Evolutionary conservation across 2,797 vertebrate genomes (phyloP).

Genomic region (Denticeps clupeoides): DNA sequence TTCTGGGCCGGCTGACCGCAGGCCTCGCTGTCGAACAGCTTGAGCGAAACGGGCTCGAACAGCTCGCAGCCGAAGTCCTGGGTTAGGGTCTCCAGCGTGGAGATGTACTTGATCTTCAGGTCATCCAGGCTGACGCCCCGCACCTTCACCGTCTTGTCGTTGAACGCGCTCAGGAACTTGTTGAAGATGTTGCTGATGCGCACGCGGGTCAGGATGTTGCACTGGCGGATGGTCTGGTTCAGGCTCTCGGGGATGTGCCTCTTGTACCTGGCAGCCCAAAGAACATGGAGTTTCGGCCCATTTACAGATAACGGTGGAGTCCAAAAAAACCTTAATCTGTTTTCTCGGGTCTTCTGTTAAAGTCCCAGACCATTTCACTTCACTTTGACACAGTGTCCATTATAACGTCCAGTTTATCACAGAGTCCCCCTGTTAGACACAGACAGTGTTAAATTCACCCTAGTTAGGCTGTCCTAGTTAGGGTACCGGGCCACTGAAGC

Average conservation of each 20-base stretch:
- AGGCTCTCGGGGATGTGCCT: slow-evolving; percentile 68
- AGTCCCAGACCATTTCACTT: too few relatives aligned
- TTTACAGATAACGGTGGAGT: too few relatives aligned
- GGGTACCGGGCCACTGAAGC: too few relatives aligned
- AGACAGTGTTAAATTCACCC: too few relatives aligned
- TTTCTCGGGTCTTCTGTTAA: too few relatives aligned
- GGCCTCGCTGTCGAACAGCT: slow-evolving; percentile 61
- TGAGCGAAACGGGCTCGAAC: slow-evolving; percentile 52
- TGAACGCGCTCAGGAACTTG: slow-evolving; percentile 73
- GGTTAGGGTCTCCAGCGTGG: slow-evolving; percentile 71
- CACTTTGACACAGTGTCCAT: too few relatives aligned
- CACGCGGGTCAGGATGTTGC: slow-evolving; percentile 68
- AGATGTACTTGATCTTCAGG: slow-evolving; percentile 73
- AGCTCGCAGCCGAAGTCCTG: slow-evolving; percentile 67
- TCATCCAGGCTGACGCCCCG: slow-evolving; percentile 62
- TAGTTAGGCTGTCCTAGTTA: too few relatives aligned
- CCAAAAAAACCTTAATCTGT: too few relatives aligned
- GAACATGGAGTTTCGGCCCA: too few relatives aligned
- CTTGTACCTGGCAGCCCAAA: slow-evolving; percentile 55
- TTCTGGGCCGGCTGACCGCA: slow-evolving; percentile 27
- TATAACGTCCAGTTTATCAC: too few relatives aligned
- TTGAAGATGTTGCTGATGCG: slow-evolving; percentile 75
- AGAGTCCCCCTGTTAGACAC: too few relatives aligned
- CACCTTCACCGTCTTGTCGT: slow-evolving; percentile 68
- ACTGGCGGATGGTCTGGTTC: slow-evolving; percentile 66